A percentile compares a stretch with the other conserved stretches of the same genome.
Evolutionary conservation across 53 echinoderm and acorn worm species (phyloP).

Genomic region (Mesocentrotus franciscanus): DNA sequence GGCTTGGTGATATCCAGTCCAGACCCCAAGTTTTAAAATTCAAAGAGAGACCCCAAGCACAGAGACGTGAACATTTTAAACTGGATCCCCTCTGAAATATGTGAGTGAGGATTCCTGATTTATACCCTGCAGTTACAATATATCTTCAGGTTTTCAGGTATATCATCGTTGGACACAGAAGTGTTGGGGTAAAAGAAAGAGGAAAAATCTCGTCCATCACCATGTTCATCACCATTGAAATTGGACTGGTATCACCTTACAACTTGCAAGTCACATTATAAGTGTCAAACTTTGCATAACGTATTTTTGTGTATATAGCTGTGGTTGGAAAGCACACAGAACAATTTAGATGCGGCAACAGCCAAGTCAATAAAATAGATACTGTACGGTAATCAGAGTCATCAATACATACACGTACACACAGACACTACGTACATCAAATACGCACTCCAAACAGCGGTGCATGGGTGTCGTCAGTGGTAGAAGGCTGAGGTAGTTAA

Average conservation of each 20-base stretch:
- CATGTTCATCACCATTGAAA: neutral
- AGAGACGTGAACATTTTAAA: too few species aligned
- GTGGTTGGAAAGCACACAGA: neutral
- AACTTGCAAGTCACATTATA: neutral
- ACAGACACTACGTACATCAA: neutral
- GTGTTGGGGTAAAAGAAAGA: neutral
- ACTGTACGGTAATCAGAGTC: neutral
- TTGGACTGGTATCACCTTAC: neutral
- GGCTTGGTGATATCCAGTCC: too few species aligned
- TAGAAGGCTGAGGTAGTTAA: constrained; percentile 45
- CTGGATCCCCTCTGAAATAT: too few species aligned
- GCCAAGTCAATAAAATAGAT: neutral
- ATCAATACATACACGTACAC: neutral
- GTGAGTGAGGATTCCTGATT: too few species aligned
- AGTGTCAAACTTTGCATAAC: neutral
- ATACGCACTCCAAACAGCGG: neutral
- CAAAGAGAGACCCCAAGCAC: too few species aligned
- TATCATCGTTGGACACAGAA: neutral
- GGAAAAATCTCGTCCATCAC: neutral
- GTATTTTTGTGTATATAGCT: neutral
- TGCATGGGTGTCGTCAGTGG: constrained; percentile 44
- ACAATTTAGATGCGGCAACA: neutral
- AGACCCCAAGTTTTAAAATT: too few species aligned
- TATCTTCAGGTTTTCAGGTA: neutral
- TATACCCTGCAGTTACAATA: neutral